These are phyloP conservation scores for Chaetodon auriga DNA, from an alignment of 2,113 vertebrate genomes.

Conservation along the genomic window DNA sequence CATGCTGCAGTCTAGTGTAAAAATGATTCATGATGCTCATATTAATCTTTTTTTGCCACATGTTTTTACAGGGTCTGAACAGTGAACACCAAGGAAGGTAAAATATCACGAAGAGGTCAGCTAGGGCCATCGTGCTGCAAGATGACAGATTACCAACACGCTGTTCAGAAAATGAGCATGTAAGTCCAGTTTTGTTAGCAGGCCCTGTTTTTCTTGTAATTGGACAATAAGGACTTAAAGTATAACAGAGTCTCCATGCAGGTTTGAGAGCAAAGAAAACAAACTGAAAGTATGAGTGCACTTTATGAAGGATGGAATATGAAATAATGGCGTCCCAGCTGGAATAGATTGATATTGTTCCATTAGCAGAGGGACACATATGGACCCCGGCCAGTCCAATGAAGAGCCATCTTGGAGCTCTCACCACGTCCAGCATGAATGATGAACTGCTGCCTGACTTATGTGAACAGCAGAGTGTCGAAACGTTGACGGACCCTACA, in stretches of 20 bases:
- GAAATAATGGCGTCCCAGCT: not conserved
- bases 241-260: not conserved
- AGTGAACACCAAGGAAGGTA: slow-evolving; percentile 25
- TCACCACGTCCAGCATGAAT: slow-evolving; percentile 6
- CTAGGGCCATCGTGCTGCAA: not conserved
- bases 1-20: slow-evolving; percentile 15
- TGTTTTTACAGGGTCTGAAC: slow-evolving; percentile 37
- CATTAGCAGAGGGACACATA: slow-evolving; percentile 28
- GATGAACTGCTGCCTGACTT: slow-evolving; percentile 23
- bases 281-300: not conserved
- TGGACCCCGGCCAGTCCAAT: slow-evolving; percentile 12
- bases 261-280: not conserved
- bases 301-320: not conserved
- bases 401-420: not conserved
- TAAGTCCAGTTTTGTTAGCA: slow-evolving; percentile 19
- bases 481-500: slow-evolving; percentile 10
- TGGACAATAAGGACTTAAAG: not conserved
- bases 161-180: slow-evolving; percentile 8
- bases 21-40: slow-evolving; percentile 49
- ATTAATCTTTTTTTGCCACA: slow-evolving; percentile 24
- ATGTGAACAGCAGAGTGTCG: slow-evolving; percentile 10
- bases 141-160: not conserved
- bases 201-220: not conserved
- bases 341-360: not conserved
- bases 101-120: slow-evolving; percentile 24